Base-by-base conservation (phyloP, 2,888 invertebrate species). In the Petrolisthes cinctipes region DNA sequence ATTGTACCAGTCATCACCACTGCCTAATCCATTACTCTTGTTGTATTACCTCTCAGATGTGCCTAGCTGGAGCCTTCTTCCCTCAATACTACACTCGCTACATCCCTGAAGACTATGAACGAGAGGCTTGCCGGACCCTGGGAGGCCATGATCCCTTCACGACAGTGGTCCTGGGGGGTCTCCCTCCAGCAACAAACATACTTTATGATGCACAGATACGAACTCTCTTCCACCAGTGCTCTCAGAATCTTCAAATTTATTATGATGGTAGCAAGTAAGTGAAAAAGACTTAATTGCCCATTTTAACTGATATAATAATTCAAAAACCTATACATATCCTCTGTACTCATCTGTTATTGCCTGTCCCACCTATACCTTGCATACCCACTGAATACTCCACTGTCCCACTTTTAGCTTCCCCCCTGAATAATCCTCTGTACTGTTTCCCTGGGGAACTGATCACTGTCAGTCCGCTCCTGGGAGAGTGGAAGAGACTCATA, bases 1-100 rank as follows among this genome's bases (percentile, higher is more conserved):
- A n/a, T n/a, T n/a, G n/a, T n/a, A n/a, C n/a, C n/a, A n/a, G n/a
- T n/a, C n/a, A n/a, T n/a, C n/a, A n/a, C n/a, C n/a, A n/a, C n/a
- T n/a, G n/a, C n/a, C n/a, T n/a, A n/a, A n/a, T n/a, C n/a, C n/a
- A 17, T 17, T 66, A 66, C 11, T 66, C 66, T 66, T 37, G 37
- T 37, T 37, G 37, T 37, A 37, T 37, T 37, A 37, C n/a, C 89
- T 89, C 92, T 6, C 92, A 96, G 96, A 92, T 97, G 71, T 94
- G 96, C n/a, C 93, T 97, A 66, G 95, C 96, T 88, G 97, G 97
- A 3, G 98, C 98, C 1, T 98, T 98, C 93, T 99, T 98, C 93
- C 99, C 99, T 0, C 96, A 98, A 93, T 98, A 96, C 93, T 98
- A 97, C 93, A 93, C 83, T 61, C 88, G 90, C 4, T 57, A 54